Evolutionary conservation across 2,113 vertebrate genomes (phyloP).

Genomic region (Prunella fulvescens): DNA sequence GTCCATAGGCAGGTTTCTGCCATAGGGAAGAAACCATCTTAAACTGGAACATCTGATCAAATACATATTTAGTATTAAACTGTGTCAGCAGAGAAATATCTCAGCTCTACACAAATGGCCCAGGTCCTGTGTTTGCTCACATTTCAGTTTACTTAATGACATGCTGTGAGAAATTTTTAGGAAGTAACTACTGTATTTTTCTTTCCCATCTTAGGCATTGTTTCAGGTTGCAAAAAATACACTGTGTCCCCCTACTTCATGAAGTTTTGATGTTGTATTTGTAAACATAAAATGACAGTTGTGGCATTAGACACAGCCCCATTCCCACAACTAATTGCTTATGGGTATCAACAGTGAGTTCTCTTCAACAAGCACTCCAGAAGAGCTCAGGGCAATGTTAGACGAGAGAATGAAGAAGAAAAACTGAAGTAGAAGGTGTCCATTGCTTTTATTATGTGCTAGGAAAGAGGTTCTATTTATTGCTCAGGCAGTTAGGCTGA

Average conservation of each 20-base stretch:
- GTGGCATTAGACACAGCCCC: neutral
- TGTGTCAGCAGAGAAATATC: neutral
- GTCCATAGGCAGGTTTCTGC: neutral
- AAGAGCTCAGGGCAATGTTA: constrained; percentile 7
- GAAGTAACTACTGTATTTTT: neutral
- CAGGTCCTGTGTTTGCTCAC: neutral
- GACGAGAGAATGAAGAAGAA: neutral
- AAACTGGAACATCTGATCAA: neutral
- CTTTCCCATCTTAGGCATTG: neutral
- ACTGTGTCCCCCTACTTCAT: neutral
- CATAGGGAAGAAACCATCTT: neutral
- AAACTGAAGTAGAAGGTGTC: neutral
- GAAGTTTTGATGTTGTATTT: neutral
- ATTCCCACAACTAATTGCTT: neutral
- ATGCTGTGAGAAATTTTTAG: neutral
- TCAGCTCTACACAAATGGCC: neutral
- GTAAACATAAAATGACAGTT: neutral
- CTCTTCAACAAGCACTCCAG: neutral
- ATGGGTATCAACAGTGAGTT: neutral
- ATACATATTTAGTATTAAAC: neutral
- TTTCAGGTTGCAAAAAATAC: neutral
- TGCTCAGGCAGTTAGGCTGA: constrained; percentile 3
- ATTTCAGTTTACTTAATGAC: neutral
- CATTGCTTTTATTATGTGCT: constrained; percentile 6
- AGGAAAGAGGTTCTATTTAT: constrained; percentile 18